phyloP scores from a whole-genome alignment of 1,140 invertebrate genomes.

The Euglossa dilemma region DNA sequence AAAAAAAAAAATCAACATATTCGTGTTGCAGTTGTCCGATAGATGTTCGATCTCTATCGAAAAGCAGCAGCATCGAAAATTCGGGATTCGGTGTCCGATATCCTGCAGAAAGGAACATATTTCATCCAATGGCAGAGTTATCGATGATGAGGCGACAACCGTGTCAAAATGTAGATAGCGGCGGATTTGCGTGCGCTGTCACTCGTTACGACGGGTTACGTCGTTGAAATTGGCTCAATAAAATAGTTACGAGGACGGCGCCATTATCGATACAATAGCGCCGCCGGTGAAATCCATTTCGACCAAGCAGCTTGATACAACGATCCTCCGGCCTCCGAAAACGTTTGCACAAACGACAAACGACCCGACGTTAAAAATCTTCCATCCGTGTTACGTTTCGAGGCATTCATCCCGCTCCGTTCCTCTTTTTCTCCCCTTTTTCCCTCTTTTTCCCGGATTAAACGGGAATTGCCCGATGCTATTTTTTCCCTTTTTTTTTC shows the following conservation, averaged over 20 bases:
- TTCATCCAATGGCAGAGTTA: not conserved
- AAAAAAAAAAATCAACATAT: no score
- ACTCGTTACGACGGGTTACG: constrained; percentile 35
- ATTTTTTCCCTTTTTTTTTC: not conserved
- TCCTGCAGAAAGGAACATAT: not conserved
- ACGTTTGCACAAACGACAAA: constrained; percentile 21
- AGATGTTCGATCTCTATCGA: not conserved
- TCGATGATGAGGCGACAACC: not conserved
- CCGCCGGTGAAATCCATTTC: constrained; percentile 31
- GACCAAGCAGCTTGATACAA: not conserved
- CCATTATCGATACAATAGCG: constrained; percentile 50
- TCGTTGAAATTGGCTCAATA: constrained; percentile 49
- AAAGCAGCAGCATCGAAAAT: not conserved
- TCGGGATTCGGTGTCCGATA: not conserved
- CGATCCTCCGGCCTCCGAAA: not conserved
- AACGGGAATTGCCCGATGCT: no score
- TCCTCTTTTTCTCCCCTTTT: not conserved
- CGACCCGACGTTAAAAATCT: not conserved
- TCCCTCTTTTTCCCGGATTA: no score
- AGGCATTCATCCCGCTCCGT: no score
- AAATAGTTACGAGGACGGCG: constrained; percentile 35
- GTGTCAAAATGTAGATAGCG: constrained; percentile 40
- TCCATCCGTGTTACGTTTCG: not conserved
- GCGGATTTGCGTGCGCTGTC: constrained; percentile 21
- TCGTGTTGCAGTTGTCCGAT: no score